Evolutionary conservation across 2,113 vertebrate species (phyloP), one percentile per base, ranked within the genome.

Genomic region (Pteropus alecto): DNA sequence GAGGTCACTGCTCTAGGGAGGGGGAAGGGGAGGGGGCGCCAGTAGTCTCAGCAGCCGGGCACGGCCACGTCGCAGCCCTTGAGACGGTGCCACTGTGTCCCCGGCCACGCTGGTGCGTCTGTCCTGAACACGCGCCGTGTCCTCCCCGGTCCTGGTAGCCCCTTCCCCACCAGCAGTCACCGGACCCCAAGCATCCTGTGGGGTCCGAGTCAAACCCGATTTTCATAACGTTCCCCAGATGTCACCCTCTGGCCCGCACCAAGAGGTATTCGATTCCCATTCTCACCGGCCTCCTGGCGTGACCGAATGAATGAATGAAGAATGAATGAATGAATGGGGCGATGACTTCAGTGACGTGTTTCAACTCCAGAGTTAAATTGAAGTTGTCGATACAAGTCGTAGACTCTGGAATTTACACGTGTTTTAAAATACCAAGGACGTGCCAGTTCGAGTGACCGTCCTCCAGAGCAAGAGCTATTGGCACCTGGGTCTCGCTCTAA

Each of bases 91-190:
- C 38, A 38, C 38, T 38, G 38, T 38, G 38, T 38, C 38, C 38
- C 38, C 38, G 3, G 38, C 38, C 38, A 38, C 38, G 38, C 38
- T 38, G 38, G 38, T 38, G 38, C 3, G 3, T 38, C 38, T 13
- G 7, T 35, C 51, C 33, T 10, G n/a, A 81, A 16, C 2, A 21
- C 7, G 4, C 5, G 10, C 3, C 10, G 0, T 9, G 9, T 33
- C 30, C 0, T 24, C 14, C 3, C 15, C 38, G 38, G 38, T 54
- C 24, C 46, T 10, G 30, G 35, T 9, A 19, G 10, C 18, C 22
- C 18, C 56, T 26, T 3, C 12, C 38, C 54, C 19, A 33, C 26
- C 33, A 13, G 33, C 33, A 76, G 3, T 22, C 21, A 6, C 12
- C 4, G 28, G 19, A 43, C 35, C 87, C n/a, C 58, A 56, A 60